These are phyloP conservation scores for Hippocampus guttulatus DNA, from an alignment of 2,113 vertebrate genomes.

Conservation along the genomic window DNA sequence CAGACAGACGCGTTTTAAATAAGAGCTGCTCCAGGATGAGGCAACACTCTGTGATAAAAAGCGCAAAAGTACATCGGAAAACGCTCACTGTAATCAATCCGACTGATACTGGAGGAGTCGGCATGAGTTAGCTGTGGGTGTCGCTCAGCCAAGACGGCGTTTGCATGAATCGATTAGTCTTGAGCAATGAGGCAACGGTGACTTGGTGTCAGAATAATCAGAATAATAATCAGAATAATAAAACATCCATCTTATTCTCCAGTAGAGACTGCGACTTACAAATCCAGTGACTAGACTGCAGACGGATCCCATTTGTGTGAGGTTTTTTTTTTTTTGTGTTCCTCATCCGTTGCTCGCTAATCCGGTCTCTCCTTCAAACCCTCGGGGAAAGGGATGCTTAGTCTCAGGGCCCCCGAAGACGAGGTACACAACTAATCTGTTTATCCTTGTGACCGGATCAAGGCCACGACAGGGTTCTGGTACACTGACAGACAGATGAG, in stretches of 20 bases:
- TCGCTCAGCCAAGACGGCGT: constrained; percentile 16
- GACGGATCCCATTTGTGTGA: neutral
- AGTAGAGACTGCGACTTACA: constrained; percentile 49
- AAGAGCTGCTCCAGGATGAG: neutral
- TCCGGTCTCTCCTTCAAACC: constrained; percentile 50
- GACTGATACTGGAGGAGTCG: constrained; percentile 12
- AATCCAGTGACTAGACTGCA: constrained; percentile 63
- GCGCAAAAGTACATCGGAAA: constrained; percentile 18
- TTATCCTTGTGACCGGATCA: constrained; percentile 38
- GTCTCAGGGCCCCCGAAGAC: constrained; percentile 34
- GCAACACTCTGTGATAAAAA: constrained; percentile 36
- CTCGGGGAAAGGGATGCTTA: constrained; percentile 47
- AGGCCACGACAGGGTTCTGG: constrained; percentile 35
- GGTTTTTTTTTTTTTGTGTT: neutral
- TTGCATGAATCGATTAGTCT: constrained; percentile 10
- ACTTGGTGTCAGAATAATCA: constrained; percentile 33
- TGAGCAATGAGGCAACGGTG: constrained; percentile 3
- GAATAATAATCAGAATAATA: too few species aligned
- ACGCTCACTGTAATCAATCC: constrained; percentile 7
- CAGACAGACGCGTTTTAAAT: constrained; percentile 48
- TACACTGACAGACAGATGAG: neutral
- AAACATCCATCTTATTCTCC: constrained; percentile 39
- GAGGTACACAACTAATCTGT: constrained; percentile 31
- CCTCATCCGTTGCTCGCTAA: constrained; percentile 60
- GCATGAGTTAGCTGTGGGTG: constrained; percentile 18